Conservation (phyloP, 2,113 vertebrate species). For the Zosterops borbonicus region DNA sequence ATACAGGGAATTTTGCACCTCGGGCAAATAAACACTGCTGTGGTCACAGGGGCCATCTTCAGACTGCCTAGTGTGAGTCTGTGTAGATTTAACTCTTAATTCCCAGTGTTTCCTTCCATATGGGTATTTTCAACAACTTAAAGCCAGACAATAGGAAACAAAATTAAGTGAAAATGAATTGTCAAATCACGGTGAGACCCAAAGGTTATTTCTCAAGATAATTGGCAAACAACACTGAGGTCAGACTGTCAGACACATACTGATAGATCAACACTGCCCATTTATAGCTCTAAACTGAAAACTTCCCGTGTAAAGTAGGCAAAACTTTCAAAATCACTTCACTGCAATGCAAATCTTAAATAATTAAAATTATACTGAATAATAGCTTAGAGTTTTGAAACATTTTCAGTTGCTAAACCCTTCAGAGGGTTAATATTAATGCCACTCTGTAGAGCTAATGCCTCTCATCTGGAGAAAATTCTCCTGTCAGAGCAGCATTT, state of each 20-base stretch:
- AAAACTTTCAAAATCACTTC: not conserved
- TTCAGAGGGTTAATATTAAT: not conserved
- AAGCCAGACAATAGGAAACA: not conserved
- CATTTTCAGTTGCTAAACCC: not conserved
- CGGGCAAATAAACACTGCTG: not conserved
- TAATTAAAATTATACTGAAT: not conserved
- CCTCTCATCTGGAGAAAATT: not conserved
- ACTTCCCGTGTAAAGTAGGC: not conserved
- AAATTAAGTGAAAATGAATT: not conserved
- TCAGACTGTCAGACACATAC: not conserved
- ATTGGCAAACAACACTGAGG: not conserved
- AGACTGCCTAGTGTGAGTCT: not conserved
- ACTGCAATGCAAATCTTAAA: not conserved
- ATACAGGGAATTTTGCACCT: not conserved
- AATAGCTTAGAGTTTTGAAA: not conserved
- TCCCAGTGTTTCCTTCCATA: not conserved
- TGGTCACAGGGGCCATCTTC: not conserved
- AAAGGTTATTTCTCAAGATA: not conserved
- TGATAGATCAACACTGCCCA: rapidly evolving
- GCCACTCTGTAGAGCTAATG: not conserved
- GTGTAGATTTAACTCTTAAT: not conserved
- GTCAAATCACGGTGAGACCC: not conserved
- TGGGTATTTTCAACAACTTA: not conserved
- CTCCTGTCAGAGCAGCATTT: not conserved
- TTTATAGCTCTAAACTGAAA: not conserved